A percentile compares a stretch with the other conserved stretches of the same genome.
Evolutionary conservation across 2,797 vertebrate species (phyloP).

Genomic region (Parauchenoglanis punctatus): DNA sequence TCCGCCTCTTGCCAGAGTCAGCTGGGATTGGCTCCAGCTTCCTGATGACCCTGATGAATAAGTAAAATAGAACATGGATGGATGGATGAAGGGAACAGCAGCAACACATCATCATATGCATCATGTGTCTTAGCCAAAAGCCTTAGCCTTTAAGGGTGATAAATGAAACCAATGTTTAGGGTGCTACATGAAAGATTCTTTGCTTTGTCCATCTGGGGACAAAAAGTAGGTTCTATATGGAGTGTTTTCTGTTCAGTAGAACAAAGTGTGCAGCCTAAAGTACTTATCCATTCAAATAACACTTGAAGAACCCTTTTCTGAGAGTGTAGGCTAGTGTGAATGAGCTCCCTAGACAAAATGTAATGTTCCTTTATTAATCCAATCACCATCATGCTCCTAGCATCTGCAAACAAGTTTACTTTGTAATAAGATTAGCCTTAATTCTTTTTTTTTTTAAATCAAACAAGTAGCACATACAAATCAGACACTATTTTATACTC

Average conservation of each 20-base stretch:
- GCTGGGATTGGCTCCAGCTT: too few relatives aligned
- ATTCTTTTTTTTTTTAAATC: neutral
- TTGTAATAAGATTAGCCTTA: neutral
- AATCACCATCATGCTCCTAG: neutral
- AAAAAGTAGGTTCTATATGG: neutral
- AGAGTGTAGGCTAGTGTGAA: neutral
- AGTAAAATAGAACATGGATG: too few relatives aligned
- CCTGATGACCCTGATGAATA: too few relatives aligned
- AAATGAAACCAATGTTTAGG: neutral
- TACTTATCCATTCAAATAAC: neutral
- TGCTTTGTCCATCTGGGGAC: neutral
- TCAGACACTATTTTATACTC: neutral
- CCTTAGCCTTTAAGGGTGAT: neutral
- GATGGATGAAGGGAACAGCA: neutral
- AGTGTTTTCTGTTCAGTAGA: neutral
- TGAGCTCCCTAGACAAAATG: neutral
- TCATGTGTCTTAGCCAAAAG: neutral
- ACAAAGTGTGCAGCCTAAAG: neutral
- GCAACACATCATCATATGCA: neutral
- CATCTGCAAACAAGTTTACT: neutral
- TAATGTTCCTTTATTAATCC: slow-evolving; percentile 9
- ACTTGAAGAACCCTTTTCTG: neutral
- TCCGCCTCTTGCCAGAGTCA: too few relatives aligned
- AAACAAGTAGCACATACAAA: neutral
- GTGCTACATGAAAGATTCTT: neutral